Conservation (phyloP, 2,797 vertebrate species). For the Fistularia tabacaria region DNA sequence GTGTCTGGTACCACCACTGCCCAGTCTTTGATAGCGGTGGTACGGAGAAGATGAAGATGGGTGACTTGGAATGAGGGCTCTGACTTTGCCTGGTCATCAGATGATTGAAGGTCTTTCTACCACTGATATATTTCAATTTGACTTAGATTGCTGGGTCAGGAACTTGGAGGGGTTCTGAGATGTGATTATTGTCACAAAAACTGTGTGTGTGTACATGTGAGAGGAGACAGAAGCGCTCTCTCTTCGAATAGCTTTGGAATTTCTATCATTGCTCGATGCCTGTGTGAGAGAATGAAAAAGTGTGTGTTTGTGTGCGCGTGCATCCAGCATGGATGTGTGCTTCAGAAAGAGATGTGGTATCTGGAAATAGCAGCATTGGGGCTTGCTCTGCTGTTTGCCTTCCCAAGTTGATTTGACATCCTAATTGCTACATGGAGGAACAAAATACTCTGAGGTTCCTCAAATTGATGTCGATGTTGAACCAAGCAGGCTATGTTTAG, state of each 20-base stretch:
- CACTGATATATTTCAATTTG: conserved; percentile 57
- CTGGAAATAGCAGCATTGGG: conserved; percentile 69
- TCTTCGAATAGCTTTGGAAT: conserved; percentile 30
- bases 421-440: conserved; percentile 78
- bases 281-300: conserved; percentile 18
- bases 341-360: conserved; percentile 55
- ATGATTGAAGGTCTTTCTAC: conserved; percentile 59
- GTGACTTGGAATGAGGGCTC: conserved; percentile 45
- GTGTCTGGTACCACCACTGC: too few species aligned
- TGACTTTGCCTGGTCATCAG: conserved; percentile 55
- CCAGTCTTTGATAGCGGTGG: background rate
- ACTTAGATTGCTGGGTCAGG: conserved; percentile 52
- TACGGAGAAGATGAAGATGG: conserved; percentile 17
- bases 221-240: conserved; percentile 25
- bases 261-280: conserved; percentile 43
- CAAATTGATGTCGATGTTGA: conserved; percentile 69
- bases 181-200: conserved; percentile 71
- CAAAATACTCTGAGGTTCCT: conserved; percentile 74
- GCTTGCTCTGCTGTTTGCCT: conserved; percentile 69
- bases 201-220: conserved; percentile 40
- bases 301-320: conserved; percentile 27
- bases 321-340: conserved; percentile 22
- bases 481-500: conserved; percentile 74
- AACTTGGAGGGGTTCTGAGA: conserved; percentile 63
- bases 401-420: conserved; percentile 77